These are phyloP conservation scores for Harmothoe impar DNA, from an alignment of 2,888 invertebrate species.

Conservation along the genomic window DNA sequence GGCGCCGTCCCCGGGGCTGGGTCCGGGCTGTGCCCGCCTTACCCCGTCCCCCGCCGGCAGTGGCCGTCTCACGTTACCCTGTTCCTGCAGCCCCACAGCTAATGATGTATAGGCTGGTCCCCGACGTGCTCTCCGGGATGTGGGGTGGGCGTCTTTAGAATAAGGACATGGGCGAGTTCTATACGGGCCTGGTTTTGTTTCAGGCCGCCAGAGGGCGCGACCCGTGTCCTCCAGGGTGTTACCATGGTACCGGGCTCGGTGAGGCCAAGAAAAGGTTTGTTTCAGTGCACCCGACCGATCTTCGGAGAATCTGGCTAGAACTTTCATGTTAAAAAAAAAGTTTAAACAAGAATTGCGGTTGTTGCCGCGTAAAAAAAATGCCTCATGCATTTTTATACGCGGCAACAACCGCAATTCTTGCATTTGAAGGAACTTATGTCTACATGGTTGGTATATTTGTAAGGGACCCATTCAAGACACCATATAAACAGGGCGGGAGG, in stretches of 20 bases:
- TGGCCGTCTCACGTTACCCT: conserved; percentile 23
- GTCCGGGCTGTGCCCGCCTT: background rate
- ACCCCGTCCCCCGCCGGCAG: conserved; percentile 33
- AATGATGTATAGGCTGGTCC: conserved; percentile 25
- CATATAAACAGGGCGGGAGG: no score
- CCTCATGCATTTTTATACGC: no score
- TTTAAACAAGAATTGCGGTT: no score
- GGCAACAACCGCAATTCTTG: no score
- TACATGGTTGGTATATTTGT: no score
- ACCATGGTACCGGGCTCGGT: background rate
- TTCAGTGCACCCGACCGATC: no score
- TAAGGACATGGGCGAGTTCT: background rate
- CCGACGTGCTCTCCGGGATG: background rate
- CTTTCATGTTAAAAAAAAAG: no score
- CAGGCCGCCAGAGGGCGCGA: background rate
- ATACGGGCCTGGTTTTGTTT: conserved; percentile 25
- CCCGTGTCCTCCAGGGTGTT: background rate
- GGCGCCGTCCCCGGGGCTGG: background rate
- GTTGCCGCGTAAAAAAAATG: no score
- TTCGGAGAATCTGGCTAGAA: no score
- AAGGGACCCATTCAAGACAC: no score
- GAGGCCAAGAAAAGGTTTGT: no score
- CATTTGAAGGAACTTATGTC: no score
- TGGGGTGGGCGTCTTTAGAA: background rate
- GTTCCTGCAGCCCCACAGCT: background rate